Base-by-base conservation (phyloP, 23 tunicate genomes). In the Diplosoma virens region DNA sequence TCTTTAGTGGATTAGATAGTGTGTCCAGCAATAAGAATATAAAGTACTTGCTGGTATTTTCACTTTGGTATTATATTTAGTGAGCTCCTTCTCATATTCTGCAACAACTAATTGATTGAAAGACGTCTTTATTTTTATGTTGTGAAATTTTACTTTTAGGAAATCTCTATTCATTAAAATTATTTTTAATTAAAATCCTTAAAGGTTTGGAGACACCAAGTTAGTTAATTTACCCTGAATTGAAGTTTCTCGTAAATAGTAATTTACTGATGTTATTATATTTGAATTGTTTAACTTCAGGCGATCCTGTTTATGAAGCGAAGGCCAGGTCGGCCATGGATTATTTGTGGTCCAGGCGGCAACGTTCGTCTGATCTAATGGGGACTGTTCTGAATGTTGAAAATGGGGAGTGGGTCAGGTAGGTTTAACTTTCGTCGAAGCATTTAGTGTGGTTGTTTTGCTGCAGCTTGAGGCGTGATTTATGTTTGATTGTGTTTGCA, bases 351-450 rank as follows among this genome's bases (percentile, higher is more conserved):
- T 81, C 87, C 18, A 69, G 88, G 41, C 46, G 98, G 46, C 98
- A 93, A 52, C 33, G 93, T 24, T 81, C 87, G 21, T 80, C 98
- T 28, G 98, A 86, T 69, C 54, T 93, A 32, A 86, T 93, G 93
- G 98, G 98, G 18, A 93, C 98, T 6, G 98, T 93, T 17, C 61
- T 93, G 0, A 93, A 50, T 69, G 93, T 93, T 1, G 82, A 93
- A 3, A 81, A 86, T 37, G 98, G 98, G 26, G 94, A 87, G 32
- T 93, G 98, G 98, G 63, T 93, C 0, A 85, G 97, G 92, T 92
- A 0, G 27, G 48, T 36, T 16, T 27, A 11, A 56, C n/a, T n/a
- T n/a, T n/a, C n/a, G n/a, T n/a, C 16, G 52, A 9, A 45, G 16
- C 52, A 9, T 45, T 45, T 45, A 16, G 14, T 45, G 52, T 45